Conservation (phyloP, 2,888 invertebrate genomes). For the Cephonodes hylas region DNA sequence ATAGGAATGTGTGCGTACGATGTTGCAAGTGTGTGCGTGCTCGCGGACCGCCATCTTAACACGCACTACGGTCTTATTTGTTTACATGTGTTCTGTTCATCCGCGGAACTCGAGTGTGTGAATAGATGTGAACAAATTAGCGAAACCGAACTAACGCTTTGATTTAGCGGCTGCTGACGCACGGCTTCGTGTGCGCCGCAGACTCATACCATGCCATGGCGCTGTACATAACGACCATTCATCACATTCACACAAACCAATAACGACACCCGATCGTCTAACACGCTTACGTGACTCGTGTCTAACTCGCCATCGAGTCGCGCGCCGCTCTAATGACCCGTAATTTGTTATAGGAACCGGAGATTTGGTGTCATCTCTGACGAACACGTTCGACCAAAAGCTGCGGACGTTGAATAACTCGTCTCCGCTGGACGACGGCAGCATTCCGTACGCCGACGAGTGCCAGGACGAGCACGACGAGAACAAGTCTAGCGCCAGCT, state of each 20-base stretch:
- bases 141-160: conserved; percentile 65
- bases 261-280: conserved; percentile 49
- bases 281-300: conserved; percentile 59
- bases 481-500: conserved; percentile 57
- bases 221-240: conserved; percentile 48
- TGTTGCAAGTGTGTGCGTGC: conserved; percentile 72
- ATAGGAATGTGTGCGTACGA: conserved; percentile 77
- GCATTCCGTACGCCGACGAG: conserved; percentile 87
- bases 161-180: conserved; percentile 58
- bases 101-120: conserved; percentile 17
- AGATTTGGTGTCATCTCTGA: conserved; percentile 90
- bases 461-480: conserved; percentile 79
- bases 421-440: conserved; percentile 83
- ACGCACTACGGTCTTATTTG: conserved; percentile 35
- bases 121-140: conserved; percentile 42
- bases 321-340: background rate
- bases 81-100: conserved; percentile 40
- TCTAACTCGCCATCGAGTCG: conserved; percentile 20
- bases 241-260: conserved; percentile 37
- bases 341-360: conserved; percentile 87
- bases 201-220: conserved; percentile 27
- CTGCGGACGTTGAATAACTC: conserved; percentile 87
- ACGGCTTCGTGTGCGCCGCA: conserved; percentile 53
- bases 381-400: conserved; percentile 92
- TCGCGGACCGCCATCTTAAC: conserved; percentile 45